These are phyloP conservation scores for Thamnophis sirtalis DNA, from an alignment of 2,113 vertebrate species.

Conservation along the genomic window DNA sequence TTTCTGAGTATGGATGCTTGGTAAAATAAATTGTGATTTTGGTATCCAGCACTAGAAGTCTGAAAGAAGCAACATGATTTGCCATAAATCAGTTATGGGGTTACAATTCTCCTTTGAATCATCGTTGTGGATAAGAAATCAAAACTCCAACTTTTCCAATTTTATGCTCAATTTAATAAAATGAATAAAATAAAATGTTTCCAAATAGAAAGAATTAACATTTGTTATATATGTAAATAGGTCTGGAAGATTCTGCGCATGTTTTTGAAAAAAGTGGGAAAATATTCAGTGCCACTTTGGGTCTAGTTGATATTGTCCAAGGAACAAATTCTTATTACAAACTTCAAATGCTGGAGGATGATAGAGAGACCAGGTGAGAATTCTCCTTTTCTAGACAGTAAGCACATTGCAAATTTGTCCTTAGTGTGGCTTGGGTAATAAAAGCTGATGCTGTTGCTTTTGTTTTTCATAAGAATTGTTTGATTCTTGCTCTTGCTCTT, in stretches of 20 bases:
- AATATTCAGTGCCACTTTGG: constrained; percentile 94
- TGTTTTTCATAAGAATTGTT: background rate
- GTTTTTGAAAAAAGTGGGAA: constrained; percentile 92
- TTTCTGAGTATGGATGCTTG: background rate
- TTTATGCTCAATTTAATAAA: background rate
- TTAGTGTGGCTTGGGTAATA: background rate
- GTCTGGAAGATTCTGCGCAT: constrained; percentile 90
- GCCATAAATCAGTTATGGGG: background rate
- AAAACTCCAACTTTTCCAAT: background rate
- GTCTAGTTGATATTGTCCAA: constrained; percentile 90
- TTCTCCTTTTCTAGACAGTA: background rate
- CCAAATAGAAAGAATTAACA: background rate
- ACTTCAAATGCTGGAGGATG: constrained; percentile 92
- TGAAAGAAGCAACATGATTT: background rate
- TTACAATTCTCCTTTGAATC: background rate
- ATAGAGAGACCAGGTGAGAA: constrained; percentile 85
- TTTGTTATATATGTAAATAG: constrained; percentile 58
- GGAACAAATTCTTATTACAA: constrained; percentile 99
- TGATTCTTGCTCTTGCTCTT: background rate
- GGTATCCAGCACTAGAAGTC: background rate
- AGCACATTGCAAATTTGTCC: background rate
- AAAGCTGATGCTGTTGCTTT: background rate
- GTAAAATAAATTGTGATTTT: background rate
- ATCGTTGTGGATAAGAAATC: background rate
- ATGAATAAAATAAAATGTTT: constrained; percentile 8